A percentile compares a stretch with the other conserved stretches of the same genome.
Evolutionary conservation across 2,797 vertebrate genomes (phyloP).

Genomic region (Rhincodon typus): DNA sequence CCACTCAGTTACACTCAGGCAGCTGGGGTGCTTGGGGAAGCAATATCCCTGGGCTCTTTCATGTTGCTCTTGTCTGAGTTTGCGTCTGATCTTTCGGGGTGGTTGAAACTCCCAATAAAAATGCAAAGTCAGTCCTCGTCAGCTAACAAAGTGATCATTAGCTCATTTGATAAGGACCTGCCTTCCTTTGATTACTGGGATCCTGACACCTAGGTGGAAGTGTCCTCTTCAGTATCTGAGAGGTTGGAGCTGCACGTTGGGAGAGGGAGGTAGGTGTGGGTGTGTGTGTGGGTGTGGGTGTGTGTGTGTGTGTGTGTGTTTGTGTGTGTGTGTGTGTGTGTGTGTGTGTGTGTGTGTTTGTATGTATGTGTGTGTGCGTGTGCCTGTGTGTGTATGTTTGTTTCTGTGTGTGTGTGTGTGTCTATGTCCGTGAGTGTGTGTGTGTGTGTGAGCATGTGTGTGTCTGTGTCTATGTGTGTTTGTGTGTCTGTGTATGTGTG

Average conservation of each 20-base stretch:
- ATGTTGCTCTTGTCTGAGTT: background rate
- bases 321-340: no score
- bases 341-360: no score
- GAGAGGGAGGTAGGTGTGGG: background rate
- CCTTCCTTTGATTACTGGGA: background rate
- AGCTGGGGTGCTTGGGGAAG: background rate
- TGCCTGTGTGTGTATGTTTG: no score
- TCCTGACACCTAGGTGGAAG: background rate
- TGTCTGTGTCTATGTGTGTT: no score
- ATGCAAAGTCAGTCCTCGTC: background rate
- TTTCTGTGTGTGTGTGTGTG: no score
- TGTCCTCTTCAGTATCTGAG: background rate
- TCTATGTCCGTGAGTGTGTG: no score
- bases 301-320: no score
- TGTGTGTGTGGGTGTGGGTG: background rate
- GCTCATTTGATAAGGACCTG: background rate
- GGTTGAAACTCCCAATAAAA: background rate
- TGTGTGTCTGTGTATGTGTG: no score
- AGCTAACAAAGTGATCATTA: conserved; percentile 3
- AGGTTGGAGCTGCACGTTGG: background rate
- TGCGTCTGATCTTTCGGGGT: background rate
- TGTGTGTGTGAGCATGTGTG: no score
- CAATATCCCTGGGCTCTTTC: background rate
- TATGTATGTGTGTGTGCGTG: no score
- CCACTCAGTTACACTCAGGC: background rate